Conservation (phyloP, 2,113 vertebrate genomes). For the Grus americana region DNA sequence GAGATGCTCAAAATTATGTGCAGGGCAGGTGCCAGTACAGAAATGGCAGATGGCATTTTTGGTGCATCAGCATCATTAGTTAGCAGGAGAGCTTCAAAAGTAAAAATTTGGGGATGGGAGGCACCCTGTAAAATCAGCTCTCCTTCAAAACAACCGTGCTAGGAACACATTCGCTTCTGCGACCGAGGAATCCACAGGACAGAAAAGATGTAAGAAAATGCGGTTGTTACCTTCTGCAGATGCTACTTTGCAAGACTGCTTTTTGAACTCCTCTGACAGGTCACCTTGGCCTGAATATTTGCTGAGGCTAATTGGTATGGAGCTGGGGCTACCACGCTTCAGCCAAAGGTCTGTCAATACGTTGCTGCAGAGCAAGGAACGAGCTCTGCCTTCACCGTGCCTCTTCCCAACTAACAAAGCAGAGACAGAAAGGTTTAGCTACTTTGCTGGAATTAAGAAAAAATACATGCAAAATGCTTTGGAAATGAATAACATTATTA, state of each 20-base stretch:
- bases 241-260: not conserved
- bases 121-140: not conserved
- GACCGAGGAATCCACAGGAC: not conserved
- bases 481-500: not conserved
- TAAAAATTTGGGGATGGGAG: not conserved
- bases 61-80: not conserved
- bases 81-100: not conserved
- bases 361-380: not conserved
- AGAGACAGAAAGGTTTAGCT: not conserved
- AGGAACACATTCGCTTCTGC: accelerated
- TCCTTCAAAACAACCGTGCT: not conserved
- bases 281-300: not conserved
- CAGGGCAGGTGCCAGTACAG: not conserved
- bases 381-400: not conserved
- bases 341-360: not conserved
- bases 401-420: not conserved
- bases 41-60: not conserved
- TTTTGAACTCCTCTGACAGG: not conserved
- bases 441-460: not conserved
- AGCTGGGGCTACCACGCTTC: not conserved
- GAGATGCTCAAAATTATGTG: not conserved
- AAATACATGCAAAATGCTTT: not conserved
- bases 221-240: not conserved
- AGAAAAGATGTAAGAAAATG: not conserved
- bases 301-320: not conserved